Evolutionary conservation across 2,113 vertebrate genomes (phyloP).

Genomic region (Taxidea taxus): DNA sequence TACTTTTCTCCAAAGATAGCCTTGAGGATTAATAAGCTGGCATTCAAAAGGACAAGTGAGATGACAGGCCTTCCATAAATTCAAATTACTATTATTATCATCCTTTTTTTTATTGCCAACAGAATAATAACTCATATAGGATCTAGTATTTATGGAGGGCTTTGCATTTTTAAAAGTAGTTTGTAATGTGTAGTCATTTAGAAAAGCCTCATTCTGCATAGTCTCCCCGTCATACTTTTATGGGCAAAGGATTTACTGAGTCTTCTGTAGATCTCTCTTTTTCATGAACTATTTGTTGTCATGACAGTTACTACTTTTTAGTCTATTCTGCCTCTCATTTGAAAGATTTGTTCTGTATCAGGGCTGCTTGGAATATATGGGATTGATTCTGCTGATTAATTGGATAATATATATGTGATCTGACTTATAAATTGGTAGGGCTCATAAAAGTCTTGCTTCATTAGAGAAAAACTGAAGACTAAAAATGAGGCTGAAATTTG

Average conservation of each 20-base stretch:
- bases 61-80: constrained; percentile 1
- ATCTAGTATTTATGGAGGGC: not conserved
- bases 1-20: constrained; percentile 11
- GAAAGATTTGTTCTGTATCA: not conserved
- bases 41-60: constrained; percentile 24
- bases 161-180: constrained; percentile 20
- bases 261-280: not conserved
- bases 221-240: not conserved
- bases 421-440: not conserved
- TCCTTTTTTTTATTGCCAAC: constrained; percentile 28
- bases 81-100: constrained; percentile 2
- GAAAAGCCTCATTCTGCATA: not conserved
- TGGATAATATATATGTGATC: not conserved
- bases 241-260: not conserved
- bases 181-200: constrained; percentile 3
- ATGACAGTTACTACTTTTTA: not conserved
- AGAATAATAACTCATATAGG: not conserved
- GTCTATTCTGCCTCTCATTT: not conserved
- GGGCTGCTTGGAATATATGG: not conserved
- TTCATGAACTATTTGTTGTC: not conserved
- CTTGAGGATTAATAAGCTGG: not conserved
- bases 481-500: not conserved
- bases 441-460: not conserved
- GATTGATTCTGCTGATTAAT: not conserved
- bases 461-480: not conserved